phyloP scores from a whole-genome alignment of 2,888 invertebrate genomes.

The Volucella bombylans region DNA sequence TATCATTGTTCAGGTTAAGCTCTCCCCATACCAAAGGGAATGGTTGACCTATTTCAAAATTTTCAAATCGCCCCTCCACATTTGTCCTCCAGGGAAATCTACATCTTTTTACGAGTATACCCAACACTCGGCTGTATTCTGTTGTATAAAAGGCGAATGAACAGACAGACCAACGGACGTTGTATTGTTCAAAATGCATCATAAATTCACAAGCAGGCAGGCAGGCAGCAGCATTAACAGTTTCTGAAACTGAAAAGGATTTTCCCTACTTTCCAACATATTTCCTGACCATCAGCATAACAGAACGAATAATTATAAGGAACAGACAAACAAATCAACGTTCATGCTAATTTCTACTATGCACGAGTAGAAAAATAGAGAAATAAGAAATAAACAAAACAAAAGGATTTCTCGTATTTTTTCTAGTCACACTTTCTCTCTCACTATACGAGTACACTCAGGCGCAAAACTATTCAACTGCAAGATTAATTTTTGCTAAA shows the following conservation, averaged over 20 bases:
- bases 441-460: background rate
- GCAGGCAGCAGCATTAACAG: constrained; percentile 22
- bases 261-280: constrained; percentile 35
- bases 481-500: constrained; percentile 29
- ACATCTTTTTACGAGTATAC: constrained; percentile 43
- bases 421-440: background rate
- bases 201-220: constrained; percentile 58
- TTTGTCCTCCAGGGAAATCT: constrained; percentile 70
- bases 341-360: constrained; percentile 25
- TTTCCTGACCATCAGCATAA: constrained; percentile 12
- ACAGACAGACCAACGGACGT: constrained; percentile 22
- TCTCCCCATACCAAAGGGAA: background rate
- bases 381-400: constrained; percentile 22
- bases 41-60: constrained; percentile 67
- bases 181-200: constrained; percentile 57
- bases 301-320: constrained; percentile 25
- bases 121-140: constrained; percentile 9
- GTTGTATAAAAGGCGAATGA: background rate
- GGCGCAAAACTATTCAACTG: constrained; percentile 38
- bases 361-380: background rate
- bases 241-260: constrained; percentile 45
- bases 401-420: background rate
- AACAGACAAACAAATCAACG: constrained; percentile 30
- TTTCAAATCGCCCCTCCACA: constrained; percentile 65
- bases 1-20: constrained; percentile 54